Evolutionary conservation across 2,888 invertebrate genomes (phyloP).

Genomic region (Tipula confusa): DNA sequence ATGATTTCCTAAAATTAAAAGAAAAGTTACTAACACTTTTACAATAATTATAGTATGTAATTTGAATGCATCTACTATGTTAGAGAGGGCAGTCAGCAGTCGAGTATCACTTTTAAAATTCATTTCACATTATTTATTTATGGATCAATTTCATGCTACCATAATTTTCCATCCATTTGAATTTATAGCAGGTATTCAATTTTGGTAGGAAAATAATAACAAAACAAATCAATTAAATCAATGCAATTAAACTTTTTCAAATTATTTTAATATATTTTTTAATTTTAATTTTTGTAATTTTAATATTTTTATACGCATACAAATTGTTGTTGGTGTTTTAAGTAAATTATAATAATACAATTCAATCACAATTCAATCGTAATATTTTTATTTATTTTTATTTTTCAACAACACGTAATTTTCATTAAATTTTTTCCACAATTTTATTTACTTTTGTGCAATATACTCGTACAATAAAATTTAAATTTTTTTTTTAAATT

Average conservation of each 20-base stretch:
- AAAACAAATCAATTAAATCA: neutral
- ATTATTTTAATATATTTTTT: neutral
- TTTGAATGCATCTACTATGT: no score
- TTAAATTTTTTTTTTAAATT: neutral
- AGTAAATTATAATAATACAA: slow-evolving; percentile 1
- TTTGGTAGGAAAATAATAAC: neutral
- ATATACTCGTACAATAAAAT: neutral
- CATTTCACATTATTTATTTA: neutral
- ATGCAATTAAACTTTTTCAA: slow-evolving; percentile 12
- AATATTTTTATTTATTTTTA: neutral
- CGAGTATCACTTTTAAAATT: neutral
- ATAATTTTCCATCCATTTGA: neutral
- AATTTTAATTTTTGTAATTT: neutral
- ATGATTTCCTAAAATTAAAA: no score
- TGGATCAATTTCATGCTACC: neutral
- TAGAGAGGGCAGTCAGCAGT: no score
- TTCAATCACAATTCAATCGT: slow-evolving; percentile 12
- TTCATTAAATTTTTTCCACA: slow-evolving; percentile 21
- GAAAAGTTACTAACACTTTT: no score
- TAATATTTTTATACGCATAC: neutral
- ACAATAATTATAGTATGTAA: no score
- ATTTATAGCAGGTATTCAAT: neutral
- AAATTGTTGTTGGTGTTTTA: neutral
- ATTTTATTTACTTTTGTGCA: neutral
- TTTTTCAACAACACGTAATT: slow-evolving; percentile 3